Conservation (phyloP, 1,140 invertebrate species). For the Apis mellifera region DNA sequence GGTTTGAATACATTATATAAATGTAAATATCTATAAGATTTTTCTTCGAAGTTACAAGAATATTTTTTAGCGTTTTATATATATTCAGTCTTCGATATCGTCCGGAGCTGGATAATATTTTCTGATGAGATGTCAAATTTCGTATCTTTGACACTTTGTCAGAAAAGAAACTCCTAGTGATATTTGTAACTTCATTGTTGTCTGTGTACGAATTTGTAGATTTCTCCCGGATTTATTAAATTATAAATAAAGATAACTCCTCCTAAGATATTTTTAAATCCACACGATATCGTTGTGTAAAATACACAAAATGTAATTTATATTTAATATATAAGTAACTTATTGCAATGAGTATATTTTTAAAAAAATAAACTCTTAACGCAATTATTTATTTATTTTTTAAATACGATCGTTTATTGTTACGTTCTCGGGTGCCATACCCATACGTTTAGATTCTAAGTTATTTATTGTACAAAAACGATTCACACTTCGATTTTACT, state of each 20-base stretch:
- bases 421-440: slow-evolving; percentile 75
- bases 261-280: too few species aligned
- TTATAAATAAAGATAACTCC: too few species aligned
- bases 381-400: slow-evolving; percentile 42
- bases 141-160: slow-evolving; percentile 46
- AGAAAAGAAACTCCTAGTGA: neutral
- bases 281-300: neutral
- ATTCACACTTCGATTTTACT: slow-evolving; percentile 30
- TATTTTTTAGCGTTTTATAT: neutral
- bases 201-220: neutral
- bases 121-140: slow-evolving; percentile 55
- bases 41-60: neutral
- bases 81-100: neutral
- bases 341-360: neutral
- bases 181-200: too few species aligned
- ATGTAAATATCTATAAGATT: neutral
- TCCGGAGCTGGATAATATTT: slow-evolving; percentile 18
- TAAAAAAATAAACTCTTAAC: neutral
- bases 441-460: slow-evolving; percentile 37
- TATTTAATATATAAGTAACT: neutral
- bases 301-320: neutral
- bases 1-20: neutral
- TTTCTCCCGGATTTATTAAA: too few species aligned
- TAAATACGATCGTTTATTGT: slow-evolving; percentile 47
- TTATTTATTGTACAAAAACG: slow-evolving; percentile 39